A percentile compares a stretch with the other conserved stretches of the same genome.
Evolutionary conservation across 1,140 invertebrate genomes (phyloP).

Genomic region (Cylas formicarius): DNA sequence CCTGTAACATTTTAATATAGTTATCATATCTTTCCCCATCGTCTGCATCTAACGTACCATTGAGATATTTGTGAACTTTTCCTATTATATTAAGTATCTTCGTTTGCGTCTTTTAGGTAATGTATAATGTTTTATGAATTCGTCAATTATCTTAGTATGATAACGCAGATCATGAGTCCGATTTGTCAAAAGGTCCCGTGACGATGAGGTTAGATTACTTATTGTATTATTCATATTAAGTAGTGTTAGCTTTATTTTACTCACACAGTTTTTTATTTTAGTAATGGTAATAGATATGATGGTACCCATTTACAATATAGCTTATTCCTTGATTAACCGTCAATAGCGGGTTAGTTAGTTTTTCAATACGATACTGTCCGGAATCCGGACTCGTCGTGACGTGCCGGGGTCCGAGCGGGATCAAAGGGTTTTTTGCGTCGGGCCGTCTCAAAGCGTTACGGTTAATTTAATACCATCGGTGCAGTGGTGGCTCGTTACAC

Average conservation of each 20-base stretch:
- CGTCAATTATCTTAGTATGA: neutral
- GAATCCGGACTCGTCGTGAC: no score
- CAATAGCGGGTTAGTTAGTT: slow-evolving; percentile 2
- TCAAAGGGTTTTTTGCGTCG: no score
- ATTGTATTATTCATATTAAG: neutral
- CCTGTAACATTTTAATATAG: slow-evolving; percentile 6
- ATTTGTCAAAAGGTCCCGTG: neutral
- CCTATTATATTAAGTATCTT: slow-evolving; percentile 4
- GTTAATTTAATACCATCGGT: no score
- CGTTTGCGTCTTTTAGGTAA: no score
- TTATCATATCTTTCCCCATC: slow-evolving; percentile 10
- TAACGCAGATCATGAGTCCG: neutral
- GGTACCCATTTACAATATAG: slow-evolving; percentile 1
- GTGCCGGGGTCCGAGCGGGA: no score
- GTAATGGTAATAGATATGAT: slow-evolving; percentile 12
- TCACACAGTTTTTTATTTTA: neutral
- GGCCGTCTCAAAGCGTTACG: no score
- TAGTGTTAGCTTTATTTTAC: slow-evolving; percentile 1
- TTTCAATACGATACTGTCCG: slow-evolving; percentile 4
- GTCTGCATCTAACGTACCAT: slow-evolving; percentile 1
- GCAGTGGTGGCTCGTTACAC: no score
- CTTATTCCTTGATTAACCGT: slow-evolving; percentile 2
- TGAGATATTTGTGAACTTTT: slow-evolving; percentile 3
- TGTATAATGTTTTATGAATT: slow-evolving; percentile 5
- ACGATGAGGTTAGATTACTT: neutral